phyloP scores from a whole-genome alignment of 2,888 invertebrate species.

The Tachystola acroxantha region DNA sequence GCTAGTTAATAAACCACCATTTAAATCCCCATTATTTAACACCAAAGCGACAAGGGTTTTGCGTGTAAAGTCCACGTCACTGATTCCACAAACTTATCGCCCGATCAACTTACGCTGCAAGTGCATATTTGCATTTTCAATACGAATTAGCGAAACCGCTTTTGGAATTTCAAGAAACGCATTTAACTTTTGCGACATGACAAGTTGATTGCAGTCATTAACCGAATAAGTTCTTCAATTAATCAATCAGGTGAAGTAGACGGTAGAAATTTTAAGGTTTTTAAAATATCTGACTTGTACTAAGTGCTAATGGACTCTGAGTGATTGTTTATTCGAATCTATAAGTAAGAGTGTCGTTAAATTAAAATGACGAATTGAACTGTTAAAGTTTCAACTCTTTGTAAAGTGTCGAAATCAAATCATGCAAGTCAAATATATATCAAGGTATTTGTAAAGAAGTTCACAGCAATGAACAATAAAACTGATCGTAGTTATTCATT shows the following conservation, averaged over 20 bases:
- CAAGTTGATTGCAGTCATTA: background rate
- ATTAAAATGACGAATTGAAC: too few species aligned
- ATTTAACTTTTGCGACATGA: background rate
- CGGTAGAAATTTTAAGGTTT: too few species aligned
- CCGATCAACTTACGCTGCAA: background rate
- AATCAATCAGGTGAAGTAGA: background rate
- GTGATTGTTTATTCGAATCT: too few species aligned
- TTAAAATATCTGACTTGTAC: too few species aligned
- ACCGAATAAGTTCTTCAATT: background rate
- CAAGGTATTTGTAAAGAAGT: too few species aligned
- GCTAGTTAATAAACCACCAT: background rate
- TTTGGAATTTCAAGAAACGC: constrained; percentile 1
- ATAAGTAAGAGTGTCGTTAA: too few species aligned
- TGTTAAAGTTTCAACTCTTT: too few species aligned
- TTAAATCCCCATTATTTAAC: constrained; percentile 6
- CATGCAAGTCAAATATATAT: too few species aligned
- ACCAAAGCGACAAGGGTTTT: constrained; percentile 1
- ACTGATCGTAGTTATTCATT: too few species aligned
- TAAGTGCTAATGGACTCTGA: too few species aligned
- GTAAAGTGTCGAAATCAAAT: too few species aligned
- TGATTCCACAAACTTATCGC: constrained; percentile 1
- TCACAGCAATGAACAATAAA: too few species aligned
- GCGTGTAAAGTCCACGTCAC: constrained; percentile 8
- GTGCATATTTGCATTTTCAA: background rate
- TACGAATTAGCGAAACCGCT: constrained; percentile 6